Evolutionary conservation across 2,888 invertebrate species (phyloP).

Genomic region (Eupsilia transversa): DNA sequence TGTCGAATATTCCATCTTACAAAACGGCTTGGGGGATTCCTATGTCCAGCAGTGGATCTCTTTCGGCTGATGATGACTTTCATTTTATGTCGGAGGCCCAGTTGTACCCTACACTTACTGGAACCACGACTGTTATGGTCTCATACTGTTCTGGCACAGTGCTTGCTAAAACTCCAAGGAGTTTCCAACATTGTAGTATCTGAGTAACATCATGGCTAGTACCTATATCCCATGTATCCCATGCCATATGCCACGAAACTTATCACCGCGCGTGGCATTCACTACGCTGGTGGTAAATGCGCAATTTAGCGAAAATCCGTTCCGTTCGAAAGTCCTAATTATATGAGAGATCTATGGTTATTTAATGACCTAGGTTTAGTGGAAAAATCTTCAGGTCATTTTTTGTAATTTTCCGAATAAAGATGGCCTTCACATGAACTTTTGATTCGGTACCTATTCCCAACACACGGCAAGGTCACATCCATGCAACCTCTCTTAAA

Average conservation of each 20-base stretch:
- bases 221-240: background rate
- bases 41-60: background rate
- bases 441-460: background rate
- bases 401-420: too few species aligned
- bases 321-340: background rate
- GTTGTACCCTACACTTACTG: background rate
- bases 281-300: background rate
- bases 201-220: background rate
- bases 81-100: background rate
- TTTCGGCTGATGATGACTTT: background rate
- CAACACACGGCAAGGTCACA: background rate
- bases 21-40: background rate
- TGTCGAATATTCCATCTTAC: conserved; percentile 7
- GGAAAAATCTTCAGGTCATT: background rate
- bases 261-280: background rate
- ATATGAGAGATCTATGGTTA: background rate
- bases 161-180: background rate
- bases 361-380: background rate
- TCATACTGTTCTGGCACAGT: background rate
- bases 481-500: background rate
- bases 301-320: background rate
- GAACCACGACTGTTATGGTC: background rate
- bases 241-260: background rate
- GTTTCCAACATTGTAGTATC: background rate
- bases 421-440: background rate